Percentiles rank a stretch among this genome's conserved stretches.
phyloP scores from a whole-genome alignment of 2,113 vertebrate genomes.

The Lycaon pictus region DNA sequence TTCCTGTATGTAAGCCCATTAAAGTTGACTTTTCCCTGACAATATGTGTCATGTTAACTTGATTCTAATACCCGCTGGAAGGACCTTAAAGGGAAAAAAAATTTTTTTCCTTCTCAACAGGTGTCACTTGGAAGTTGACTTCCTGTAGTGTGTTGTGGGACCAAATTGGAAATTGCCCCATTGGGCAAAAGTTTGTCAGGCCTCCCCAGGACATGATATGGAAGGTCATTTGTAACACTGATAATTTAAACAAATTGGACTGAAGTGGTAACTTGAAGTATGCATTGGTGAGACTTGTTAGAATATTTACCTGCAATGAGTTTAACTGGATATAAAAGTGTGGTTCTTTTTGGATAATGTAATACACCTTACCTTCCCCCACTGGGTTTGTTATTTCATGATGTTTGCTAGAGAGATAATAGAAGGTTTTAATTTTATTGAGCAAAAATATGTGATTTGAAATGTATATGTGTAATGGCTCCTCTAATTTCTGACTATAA shows the following conservation, averaged over 20 bases:
- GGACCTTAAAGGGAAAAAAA: neutral
- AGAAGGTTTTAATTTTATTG: slow-evolving; percentile 35
- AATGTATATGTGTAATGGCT: neutral
- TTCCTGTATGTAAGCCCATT: neutral
- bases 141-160: neutral
- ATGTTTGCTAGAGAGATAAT: neutral
- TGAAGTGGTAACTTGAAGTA: neutral
- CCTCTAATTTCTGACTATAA: neutral
- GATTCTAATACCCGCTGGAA: neutral
- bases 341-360: neutral
- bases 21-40: neutral
- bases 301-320: neutral
- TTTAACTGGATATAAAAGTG: slow-evolving; percentile 13
- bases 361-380: rapidly evolving
- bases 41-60: neutral
- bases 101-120: neutral
- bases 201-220: neutral
- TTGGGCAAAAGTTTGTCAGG: slow-evolving; percentile 29
- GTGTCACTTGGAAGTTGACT: slow-evolving; percentile 34
- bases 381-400: neutral
- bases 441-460: neutral
- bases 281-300: neutral
- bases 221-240: slow-evolving; percentile 35
- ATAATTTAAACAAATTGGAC: slow-evolving; percentile 9
- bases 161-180: neutral